A percentile compares a stretch with the other conserved stretches of the same genome.
Evolutionary conservation across 1,140 invertebrate species (phyloP).

Genomic region (Pygmarrhopalites habei): DNA sequence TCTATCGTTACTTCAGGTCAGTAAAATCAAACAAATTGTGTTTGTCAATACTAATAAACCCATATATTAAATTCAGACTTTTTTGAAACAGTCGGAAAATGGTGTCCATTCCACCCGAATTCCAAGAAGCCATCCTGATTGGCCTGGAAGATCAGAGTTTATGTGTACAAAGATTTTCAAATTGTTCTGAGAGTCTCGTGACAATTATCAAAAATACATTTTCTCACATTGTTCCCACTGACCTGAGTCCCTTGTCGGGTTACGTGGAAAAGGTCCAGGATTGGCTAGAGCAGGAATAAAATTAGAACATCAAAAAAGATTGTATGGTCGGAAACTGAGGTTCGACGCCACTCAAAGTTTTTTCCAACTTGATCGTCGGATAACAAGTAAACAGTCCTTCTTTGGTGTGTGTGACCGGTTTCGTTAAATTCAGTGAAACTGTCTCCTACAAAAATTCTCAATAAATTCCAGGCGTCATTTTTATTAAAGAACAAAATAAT

Average conservation of each 20-base stretch:
- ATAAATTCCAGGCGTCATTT: too few species aligned
- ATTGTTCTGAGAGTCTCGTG: neutral
- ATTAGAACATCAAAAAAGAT: neutral
- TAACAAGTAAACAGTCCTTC: too few species aligned
- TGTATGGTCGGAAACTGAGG: too few species aligned
- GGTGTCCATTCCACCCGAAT: neutral
- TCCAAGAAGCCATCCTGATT: neutral
- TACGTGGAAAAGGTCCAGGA: neutral
- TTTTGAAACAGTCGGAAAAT: neutral
- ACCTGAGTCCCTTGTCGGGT: neutral
- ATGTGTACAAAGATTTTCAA: neutral
- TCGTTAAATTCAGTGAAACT: too few species aligned
- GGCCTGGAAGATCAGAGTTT: conserved; percentile 9
- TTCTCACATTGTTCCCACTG: neutral
- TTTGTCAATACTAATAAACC: too few species aligned
- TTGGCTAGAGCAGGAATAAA: neutral
- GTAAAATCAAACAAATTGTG: too few species aligned
- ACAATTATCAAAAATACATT: neutral
- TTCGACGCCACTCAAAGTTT: too few species aligned
- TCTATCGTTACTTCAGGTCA: conserved; percentile 31
- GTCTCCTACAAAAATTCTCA: too few species aligned
- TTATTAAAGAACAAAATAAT: too few species aligned
- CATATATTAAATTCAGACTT: too few species aligned
- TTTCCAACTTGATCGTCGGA: too few species aligned
- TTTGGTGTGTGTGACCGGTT: too few species aligned